Evolutionary conservation across 35 echinoderm and acorn worm species (phyloP), one percentile per base, ranked within the genome.

Genomic region (Hemicentrotus pulcherrimus): DNA sequence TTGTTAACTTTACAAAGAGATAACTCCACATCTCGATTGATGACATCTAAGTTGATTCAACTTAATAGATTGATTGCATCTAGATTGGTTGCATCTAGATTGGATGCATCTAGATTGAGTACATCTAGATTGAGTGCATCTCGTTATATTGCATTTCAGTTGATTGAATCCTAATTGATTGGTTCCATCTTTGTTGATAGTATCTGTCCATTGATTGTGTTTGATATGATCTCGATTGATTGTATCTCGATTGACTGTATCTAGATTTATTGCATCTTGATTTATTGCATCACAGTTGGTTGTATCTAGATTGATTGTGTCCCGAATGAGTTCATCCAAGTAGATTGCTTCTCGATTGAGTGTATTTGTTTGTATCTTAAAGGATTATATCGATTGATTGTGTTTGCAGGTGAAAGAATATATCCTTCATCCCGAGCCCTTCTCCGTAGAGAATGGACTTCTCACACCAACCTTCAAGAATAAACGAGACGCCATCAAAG

Each of bases 401-500:
- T 24, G 45, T 32, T 47, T 85, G 2, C 96, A 99, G 98, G 95
- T 97, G 19, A 96, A 96, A 88, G 97, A 95, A 32, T 94, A 97
- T 9, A 32, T 92, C 71, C 50, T 99, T 22, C 89, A 96, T 22
- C 22, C 96, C 6, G 96, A 99, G 46, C 95, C 95, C 24, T 99
- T 99, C 94, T 96, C 86, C 41, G 89, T 96, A 6, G 98, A 99
- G 91, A 97, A 99, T 48, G 96, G 95, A 33, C 86, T 99, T 32
- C 85, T 99, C 8, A 99, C 98, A 5, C 98, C 98, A 7, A 99
- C 98, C 9, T 92, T 97, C 94, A 99, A 99, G 47, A 96, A 95
- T 94, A 97, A 97, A 94, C 86, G 98, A 47, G 86, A 89, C 1
- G 94, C 94, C 46, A 94, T 98, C 35, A 95, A 78, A 47, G 94